Evolutionary conservation across 2,113 vertebrate genomes (phyloP).

Genomic region (Seriola quinqueradiata): DNA sequence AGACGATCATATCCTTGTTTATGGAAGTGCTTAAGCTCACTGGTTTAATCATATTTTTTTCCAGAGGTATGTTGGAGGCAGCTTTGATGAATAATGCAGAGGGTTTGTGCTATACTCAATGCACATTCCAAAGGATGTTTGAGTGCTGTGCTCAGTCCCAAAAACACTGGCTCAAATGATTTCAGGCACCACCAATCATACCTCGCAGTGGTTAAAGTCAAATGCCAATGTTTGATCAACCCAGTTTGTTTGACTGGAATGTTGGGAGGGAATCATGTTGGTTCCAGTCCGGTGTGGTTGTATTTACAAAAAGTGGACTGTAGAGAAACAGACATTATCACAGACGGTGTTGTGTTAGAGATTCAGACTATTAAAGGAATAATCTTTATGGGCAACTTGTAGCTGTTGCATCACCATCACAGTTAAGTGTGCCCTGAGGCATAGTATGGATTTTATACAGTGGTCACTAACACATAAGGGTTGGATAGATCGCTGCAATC

Average conservation of each 20-base stretch:
- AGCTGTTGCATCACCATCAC: conserved; percentile 36
- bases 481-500: conserved; percentile 46
- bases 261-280: conserved; percentile 31
- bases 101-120: conserved; percentile 2
- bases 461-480: conserved; percentile 15
- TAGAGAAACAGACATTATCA: neutral
- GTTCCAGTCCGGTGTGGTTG: conserved; percentile 26
- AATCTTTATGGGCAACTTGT: conserved; percentile 34
- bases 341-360: neutral
- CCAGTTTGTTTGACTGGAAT: conserved; percentile 35
- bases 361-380: conserved; percentile 21
- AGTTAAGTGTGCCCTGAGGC: conserved; percentile 47
- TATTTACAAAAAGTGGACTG: conserved; percentile 25
- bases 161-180: conserved; percentile 28
- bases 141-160: neutral
- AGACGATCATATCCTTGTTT: conserved; percentile 62
- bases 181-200: conserved; percentile 21
- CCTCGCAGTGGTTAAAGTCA: conserved; percentile 37
- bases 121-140: conserved; percentile 41
- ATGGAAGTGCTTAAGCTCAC: conserved; percentile 46
- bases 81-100: conserved; percentile 72
- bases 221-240: conserved; percentile 53
- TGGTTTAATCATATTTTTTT: conserved; percentile 42
- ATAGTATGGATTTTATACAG: conserved; percentile 47
- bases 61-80: conserved; percentile 43